Evolutionary conservation across 1,140 invertebrate genomes (phyloP).

Genomic region (Tenebrio molitor): DNA sequence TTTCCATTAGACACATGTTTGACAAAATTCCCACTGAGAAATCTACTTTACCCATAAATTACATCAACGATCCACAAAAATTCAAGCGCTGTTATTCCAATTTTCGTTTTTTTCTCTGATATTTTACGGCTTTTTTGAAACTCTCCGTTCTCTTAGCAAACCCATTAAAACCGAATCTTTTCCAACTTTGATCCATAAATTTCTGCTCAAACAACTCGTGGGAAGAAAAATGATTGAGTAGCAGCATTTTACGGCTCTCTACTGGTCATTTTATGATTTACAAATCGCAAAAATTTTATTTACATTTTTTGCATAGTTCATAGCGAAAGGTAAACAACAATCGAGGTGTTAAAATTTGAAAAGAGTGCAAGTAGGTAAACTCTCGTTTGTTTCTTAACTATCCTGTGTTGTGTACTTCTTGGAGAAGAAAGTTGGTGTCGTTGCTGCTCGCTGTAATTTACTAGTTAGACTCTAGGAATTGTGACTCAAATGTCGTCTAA

Average conservation of each 20-base stretch:
- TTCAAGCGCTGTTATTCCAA: neutral
- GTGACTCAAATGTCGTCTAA: slow-evolving; percentile 17
- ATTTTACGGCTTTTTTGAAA: too few relatives aligned
- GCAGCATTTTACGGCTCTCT: neutral
- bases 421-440: neutral
- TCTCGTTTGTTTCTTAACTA: too few relatives aligned
- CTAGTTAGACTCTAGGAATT: neutral
- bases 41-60: neutral
- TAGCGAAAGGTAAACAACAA: neutral
- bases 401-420: too few relatives aligned
- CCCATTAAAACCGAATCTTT: too few relatives aligned
- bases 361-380: neutral
- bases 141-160: too few relatives aligned
- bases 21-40: neutral
- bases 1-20: neutral
- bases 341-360: neutral
- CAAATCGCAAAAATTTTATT: neutral
- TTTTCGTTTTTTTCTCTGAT: too few relatives aligned
- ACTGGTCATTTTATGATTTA: neutral
- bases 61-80: neutral
- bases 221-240: neutral
- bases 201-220: too few relatives aligned
- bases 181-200: too few relatives aligned
- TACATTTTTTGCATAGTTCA: slow-evolving; percentile 11
- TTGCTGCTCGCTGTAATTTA: neutral